A percentile compares a stretch with the other conserved stretches of the same genome.
These are phyloP conservation scores for Chloropsis cyanopogon DNA, from an alignment of 2,113 vertebrate species.

Conservation along the genomic window DNA sequence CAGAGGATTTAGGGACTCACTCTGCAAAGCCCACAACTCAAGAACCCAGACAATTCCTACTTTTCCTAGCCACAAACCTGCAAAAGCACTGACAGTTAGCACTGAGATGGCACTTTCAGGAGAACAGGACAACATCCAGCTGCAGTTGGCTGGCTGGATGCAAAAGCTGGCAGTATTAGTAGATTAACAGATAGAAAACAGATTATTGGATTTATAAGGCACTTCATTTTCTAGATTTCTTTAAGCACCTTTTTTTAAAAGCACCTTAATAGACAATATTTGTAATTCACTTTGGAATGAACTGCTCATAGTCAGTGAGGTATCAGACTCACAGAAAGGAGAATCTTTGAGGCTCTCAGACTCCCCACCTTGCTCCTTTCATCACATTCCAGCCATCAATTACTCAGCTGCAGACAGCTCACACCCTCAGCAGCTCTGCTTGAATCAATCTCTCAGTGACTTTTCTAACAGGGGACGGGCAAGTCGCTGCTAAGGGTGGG, in stretches of 20 bases:
- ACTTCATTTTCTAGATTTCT: neutral
- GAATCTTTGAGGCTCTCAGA: neutral
- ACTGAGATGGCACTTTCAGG: neutral
- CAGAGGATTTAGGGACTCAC: neutral
- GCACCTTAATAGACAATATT: neutral
- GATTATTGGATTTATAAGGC: neutral
- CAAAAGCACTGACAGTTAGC: neutral
- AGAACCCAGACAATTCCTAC: neutral
- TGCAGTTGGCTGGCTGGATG: neutral
- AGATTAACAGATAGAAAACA: neutral
- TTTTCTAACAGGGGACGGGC: neutral
- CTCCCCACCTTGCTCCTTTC: neutral
- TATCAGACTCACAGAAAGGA: neutral
- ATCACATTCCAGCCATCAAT: neutral
- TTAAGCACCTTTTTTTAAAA: neutral
- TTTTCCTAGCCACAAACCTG: neutral
- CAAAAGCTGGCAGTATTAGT: neutral
- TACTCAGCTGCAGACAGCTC: neutral
- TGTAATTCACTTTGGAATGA: neutral
- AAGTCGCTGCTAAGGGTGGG: neutral
- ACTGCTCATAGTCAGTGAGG: neutral
- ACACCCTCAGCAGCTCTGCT: neutral
- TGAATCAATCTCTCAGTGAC: neutral
- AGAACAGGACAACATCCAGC: neutral
- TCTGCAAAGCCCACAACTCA: neutral